These are phyloP conservation scores for Acronicta alni DNA, from an alignment of 2,888 invertebrate species.

Conservation along the genomic window DNA sequence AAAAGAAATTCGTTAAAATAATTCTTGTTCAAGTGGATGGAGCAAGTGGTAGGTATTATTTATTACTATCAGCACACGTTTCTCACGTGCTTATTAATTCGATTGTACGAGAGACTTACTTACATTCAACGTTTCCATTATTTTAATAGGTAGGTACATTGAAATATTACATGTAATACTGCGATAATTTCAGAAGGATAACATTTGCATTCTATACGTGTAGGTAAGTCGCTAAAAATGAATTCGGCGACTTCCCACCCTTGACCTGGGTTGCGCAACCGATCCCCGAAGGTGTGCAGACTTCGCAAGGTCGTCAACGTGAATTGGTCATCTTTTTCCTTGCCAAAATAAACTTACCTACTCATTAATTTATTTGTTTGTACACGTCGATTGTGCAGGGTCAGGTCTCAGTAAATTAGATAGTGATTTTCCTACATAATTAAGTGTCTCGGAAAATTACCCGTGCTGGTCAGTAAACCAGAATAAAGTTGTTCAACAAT, in stretches of 20 bases:
- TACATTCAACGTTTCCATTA: constrained; percentile 1
- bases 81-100: background rate
- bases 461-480: constrained; percentile 7
- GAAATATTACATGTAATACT: constrained; percentile 26
- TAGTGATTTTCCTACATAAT: constrained; percentile 31
- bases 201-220: constrained; percentile 62
- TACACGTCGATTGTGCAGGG: constrained; percentile 38
- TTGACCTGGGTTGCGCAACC: constrained; percentile 85
- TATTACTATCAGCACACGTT: background rate
- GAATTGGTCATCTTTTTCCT: constrained; percentile 77
- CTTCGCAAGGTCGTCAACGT: constrained; percentile 69
- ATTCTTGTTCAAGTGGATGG: background rate
- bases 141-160: background rate
- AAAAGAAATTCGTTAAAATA: background rate
- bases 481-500: constrained; percentile 6
- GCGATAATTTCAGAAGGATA: constrained; percentile 60
- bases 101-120: background rate
- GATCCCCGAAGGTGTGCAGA: constrained; percentile 72
- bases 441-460: constrained; percentile 37
- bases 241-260: constrained; percentile 80
- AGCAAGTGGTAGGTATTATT: background rate
- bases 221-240: constrained; percentile 78
- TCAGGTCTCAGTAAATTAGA: constrained; percentile 35
- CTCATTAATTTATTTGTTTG: constrained; percentile 58
- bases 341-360: constrained; percentile 70